Evolutionary conservation across 2,113 vertebrate species (phyloP).

Genomic region (Junco hyemalis): DNA sequence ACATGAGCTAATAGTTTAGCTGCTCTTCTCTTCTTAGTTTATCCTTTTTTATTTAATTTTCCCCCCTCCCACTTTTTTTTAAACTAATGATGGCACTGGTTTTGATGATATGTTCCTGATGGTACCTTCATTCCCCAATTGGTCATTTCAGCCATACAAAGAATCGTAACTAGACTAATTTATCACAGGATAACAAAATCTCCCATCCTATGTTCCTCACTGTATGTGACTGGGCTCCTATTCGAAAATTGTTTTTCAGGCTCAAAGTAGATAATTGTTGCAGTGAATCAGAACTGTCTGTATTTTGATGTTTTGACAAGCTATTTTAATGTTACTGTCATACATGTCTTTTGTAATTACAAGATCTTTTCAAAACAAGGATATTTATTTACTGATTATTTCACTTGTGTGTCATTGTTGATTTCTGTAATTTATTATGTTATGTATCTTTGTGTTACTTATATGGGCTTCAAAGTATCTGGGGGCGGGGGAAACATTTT

Average conservation of each 20-base stretch:
- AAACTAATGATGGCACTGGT: not conserved
- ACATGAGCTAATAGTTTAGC: not conserved
- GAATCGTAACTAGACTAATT: not conserved
- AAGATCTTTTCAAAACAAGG: not conserved
- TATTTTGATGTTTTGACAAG: conserved; percentile 49
- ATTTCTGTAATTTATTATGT: not conserved
- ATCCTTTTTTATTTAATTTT: too few species aligned
- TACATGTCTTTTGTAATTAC: conserved; percentile 4
- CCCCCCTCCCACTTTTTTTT: not conserved
- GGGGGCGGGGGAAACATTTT: not conserved
- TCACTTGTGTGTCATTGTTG: not conserved
- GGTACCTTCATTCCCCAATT: not conserved
- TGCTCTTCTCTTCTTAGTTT: not conserved
- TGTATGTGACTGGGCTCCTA: not conserved
- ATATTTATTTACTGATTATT: conserved; percentile 31
- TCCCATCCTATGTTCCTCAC: not conserved
- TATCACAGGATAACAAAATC: not conserved
- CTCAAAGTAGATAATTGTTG: conserved; percentile 1
- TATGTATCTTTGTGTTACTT: not conserved
- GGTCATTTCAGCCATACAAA: not conserved
- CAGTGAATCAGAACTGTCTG: conserved; percentile 3
- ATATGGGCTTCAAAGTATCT: not conserved
- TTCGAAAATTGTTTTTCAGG: not conserved
- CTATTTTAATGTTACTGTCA: conserved; percentile 28
- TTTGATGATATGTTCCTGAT: not conserved